Percentiles rank a stretch among this genome's conserved stretches.
These are phyloP conservation scores for Misgurnus mizolepis DNA, from an alignment of 2,113 vertebrate genomes.

Conservation along the genomic window DNA sequence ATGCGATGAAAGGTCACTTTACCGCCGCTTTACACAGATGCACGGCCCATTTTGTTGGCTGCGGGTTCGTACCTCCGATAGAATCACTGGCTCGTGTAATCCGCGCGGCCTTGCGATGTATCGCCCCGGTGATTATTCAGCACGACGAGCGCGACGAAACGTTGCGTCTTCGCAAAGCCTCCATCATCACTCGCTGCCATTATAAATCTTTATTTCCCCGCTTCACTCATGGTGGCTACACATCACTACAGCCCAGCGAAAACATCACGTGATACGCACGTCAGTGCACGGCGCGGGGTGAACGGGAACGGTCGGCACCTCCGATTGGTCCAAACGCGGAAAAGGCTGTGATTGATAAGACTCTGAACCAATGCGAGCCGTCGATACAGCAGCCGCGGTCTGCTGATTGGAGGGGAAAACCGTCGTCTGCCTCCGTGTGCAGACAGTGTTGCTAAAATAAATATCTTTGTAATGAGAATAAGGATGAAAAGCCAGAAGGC, in stretches of 20 bases:
- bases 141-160: conserved; percentile 54
- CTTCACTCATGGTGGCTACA: conserved; percentile 59
- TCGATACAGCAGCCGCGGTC: background rate
- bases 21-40: conserved; percentile 54
- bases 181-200: conserved; percentile 47
- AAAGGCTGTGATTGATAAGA: conserved; percentile 25
- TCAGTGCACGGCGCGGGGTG: conserved; percentile 47
- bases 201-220: conserved; percentile 56
- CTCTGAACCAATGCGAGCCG: conserved; percentile 36
- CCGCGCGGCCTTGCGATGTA: conserved; percentile 48
- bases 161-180: conserved; percentile 37
- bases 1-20: conserved; percentile 63
- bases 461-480: conserved; percentile 47
- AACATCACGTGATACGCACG: conserved; percentile 74
- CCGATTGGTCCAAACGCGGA: conserved; percentile 41
- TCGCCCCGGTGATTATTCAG: conserved; percentile 51
- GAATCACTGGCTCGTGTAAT: conserved; percentile 39
- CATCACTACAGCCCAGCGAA: conserved; percentile 69
- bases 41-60: conserved; percentile 54
- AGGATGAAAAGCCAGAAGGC: conserved; percentile 33
- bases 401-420: conserved; percentile 27
- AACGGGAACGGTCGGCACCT: background rate
- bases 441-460: conserved; percentile 21
- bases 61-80: conserved; percentile 31
- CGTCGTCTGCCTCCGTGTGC: conserved; percentile 29